Evolutionary conservation across 2,797 vertebrate genomes (phyloP), one percentile per base, ranked within the genome.

Genomic region (Presbytis comata): DNA sequence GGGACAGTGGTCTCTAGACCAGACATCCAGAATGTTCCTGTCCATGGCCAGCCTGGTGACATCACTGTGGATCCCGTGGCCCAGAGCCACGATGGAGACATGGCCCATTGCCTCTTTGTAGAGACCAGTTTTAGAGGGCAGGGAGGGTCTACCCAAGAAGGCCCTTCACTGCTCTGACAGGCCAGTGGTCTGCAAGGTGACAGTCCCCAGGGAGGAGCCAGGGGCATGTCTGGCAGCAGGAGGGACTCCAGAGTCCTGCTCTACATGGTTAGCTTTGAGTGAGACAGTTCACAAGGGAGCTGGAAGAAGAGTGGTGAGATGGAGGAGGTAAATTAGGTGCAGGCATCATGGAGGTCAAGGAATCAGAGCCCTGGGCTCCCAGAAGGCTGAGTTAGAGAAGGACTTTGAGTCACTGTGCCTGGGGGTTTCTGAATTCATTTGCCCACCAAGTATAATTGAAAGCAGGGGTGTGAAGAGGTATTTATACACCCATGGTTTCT

Each of bases 1-100:
- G 36, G 41, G 46, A 53, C 44, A 19, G 30, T 14, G 3, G 50
- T 57, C 72, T 67, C 79, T 11, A 76, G 84, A 28, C 28, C 28
- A 19, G 33, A 70, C 19, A 2, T 59, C 16, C 21, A 50, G 88
- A 90, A 92, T 36, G 11, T 81, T 92, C 87, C 70, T 33, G 26
- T 53, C 78, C 14, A 1, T 26, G 41, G 41, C 78, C 67, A 22
- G 30, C 64, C 14, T 80, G 78, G 39, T 96, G 97, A 96, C 88
- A 39, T 96, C 94, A 93, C 44, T n/a, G 33, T 78, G 39, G 13
- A 19, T 93, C 96, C 86, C 3, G 1, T 14, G 24, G 75, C 33
- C 91, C 24, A 5, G 16, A n/a, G n/a, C 55, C 61, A 5, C 1
- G 4, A 6, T 28, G 48, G 53, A 1, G 1, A 2, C 30, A 1